Conservation (phyloP, 2,113 vertebrate species). For the Talpa occidentalis region DNA sequence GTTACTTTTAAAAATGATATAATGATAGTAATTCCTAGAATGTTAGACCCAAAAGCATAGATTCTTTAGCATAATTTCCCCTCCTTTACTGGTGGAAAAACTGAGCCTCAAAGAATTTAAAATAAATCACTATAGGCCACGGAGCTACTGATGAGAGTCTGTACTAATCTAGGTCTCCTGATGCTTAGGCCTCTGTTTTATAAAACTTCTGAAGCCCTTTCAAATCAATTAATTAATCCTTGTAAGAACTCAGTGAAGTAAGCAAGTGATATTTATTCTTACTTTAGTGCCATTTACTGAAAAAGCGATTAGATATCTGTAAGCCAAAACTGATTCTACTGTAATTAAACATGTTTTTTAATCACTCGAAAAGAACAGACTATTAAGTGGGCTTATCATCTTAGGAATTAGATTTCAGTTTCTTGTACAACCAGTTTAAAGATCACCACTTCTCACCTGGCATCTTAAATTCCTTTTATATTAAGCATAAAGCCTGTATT, state of each 20-base stretch:
- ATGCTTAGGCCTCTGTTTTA: conserved; percentile 40
- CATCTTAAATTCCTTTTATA: conserved; percentile 63
- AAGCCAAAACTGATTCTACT: conserved; percentile 46
- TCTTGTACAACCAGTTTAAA: conserved; percentile 68
- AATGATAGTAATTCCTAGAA: neutral
- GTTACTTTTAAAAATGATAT: neutral
- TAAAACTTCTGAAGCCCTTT: conserved; percentile 45
- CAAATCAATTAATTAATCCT: conserved; percentile 61
- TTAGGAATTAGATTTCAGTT: conserved; percentile 66
- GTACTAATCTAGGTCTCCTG: conserved; percentile 42
- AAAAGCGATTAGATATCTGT: conserved; percentile 62
- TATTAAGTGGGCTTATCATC: conserved; percentile 50
- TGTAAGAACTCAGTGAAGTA: conserved; percentile 53
- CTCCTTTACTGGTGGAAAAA: conserved; percentile 45
- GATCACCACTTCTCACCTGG: conserved; percentile 53
- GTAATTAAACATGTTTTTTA: conserved; percentile 70
- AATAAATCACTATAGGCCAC: conserved; percentile 13
- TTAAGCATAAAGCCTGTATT: conserved; percentile 47
- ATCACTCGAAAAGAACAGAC: conserved; percentile 54
- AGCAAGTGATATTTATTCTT: conserved; percentile 65
- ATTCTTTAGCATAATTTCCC: neutral
- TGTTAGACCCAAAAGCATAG: neutral
- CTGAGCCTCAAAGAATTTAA: neutral
- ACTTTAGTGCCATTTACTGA: conserved; percentile 63
- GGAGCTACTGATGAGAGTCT: neutral